phyloP scores from a whole-genome alignment of 1,140 invertebrate species.

The Trialeurodes vaporariorum region DNA sequence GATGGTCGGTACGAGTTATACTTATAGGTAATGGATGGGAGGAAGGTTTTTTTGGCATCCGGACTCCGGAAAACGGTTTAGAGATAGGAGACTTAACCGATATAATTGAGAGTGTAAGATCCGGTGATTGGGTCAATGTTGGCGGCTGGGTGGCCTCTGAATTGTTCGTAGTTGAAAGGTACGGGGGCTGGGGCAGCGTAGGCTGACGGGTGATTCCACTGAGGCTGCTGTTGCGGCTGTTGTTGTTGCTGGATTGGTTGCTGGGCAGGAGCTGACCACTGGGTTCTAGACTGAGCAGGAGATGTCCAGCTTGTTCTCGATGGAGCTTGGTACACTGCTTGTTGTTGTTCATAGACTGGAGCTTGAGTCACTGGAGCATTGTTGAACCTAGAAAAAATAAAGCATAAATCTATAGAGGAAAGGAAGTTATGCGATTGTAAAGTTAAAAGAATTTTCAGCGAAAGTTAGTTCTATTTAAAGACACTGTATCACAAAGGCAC shows the following conservation, averaged over 20 bases:
- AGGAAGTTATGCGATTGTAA: too few species aligned
- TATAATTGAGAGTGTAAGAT: constrained; percentile 57
- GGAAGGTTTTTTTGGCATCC: too few species aligned
- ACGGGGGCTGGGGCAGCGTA: constrained; percentile 22
- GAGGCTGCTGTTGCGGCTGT: constrained; percentile 31
- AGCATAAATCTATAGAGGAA: too few species aligned
- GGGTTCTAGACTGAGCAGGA: constrained; percentile 8
- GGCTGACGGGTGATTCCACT: constrained; percentile 31
- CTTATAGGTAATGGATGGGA: too few species aligned
- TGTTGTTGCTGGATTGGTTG: constrained; percentile 19
- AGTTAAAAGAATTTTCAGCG: too few species aligned
- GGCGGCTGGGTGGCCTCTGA: constrained; percentile 43
- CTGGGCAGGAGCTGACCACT: background rate
- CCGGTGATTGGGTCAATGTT: constrained; percentile 52
- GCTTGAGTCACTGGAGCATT: background rate
- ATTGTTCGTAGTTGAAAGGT: constrained; percentile 25
- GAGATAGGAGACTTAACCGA: constrained; percentile 13
- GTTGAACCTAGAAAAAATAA: background rate
- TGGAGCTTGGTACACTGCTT: constrained; percentile 12
- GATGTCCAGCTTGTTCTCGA: background rate
- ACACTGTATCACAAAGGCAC: too few species aligned
- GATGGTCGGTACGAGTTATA: too few species aligned
- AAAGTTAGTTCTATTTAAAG: too few species aligned
- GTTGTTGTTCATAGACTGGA: constrained; percentile 24
- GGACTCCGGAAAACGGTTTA: too few species aligned